Base-by-base conservation (phyloP, 2,797 vertebrate genomes). In the Heteromormyrus szaboi region DNA sequence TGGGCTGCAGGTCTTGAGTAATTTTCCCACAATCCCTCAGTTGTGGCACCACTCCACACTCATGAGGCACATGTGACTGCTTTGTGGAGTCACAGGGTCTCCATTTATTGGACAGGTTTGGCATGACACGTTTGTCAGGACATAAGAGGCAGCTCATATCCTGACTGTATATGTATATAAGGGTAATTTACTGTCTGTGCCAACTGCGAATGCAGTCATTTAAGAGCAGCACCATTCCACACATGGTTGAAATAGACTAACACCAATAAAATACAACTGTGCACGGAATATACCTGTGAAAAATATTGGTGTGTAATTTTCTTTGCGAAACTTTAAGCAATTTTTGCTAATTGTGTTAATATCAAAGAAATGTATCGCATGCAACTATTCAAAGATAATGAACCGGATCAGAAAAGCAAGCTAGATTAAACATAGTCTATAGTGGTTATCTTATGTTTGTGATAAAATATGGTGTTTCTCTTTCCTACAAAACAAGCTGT, bases 401-500 rank as follows among this genome's bases (percentile, higher is more conserved):
- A 51, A 84, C n/a, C 9, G n/a, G 81, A 51, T 48, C 11, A 22
- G 41, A 81, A 41, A 72, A 7, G 68, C 68, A 37, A 81, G 76
- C 41, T 81, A 81, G n/a, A 81, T 9, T 81, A n/a, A n/a, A n/a
- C 41, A 44, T 76, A 79, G 5, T 19, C 3, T 81, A 22, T 46
- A 46, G 76, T 81, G 41, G 6, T 81, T 81, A 79, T 79, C 72
- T 79, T 79, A n/a, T 81, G 76, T 46, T 81, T n/a, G 37, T 46
- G 19, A 81, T 81, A n/a, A 81, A 46, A 81, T n/a, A 46, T 22
- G 41, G 76, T 81, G 76, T 41, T 81, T 81, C 37, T 79, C 33
- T 81, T 81, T 81, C 41, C 76, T 81, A 8, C 17, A 81, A 81
- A 81, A 79, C 72, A 81, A 81, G 76, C 76, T 81, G 76, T 44